These are phyloP conservation scores for Loripinus fragilis DNA, from an alignment of 2,888 invertebrate genomes.

Conservation along the genomic window DNA sequence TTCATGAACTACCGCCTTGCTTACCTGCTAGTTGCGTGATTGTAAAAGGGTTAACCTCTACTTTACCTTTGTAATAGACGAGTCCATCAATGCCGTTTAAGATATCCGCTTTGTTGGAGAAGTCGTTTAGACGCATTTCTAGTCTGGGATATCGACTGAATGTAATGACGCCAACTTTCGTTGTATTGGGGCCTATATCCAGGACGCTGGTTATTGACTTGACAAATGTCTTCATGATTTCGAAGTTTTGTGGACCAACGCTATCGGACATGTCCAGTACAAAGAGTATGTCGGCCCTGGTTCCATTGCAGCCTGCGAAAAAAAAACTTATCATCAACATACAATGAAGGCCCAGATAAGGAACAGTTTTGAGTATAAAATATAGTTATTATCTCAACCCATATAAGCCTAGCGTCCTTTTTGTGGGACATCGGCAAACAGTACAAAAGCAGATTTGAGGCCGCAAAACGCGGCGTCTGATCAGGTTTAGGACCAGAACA, in stretches of 20 bases:
- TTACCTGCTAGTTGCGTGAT: too few species aligned
- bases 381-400: too few species aligned
- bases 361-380: too few species aligned
- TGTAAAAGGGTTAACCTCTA: too few species aligned
- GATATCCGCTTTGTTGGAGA: slow-evolving; percentile 42
- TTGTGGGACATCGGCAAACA: too few species aligned
- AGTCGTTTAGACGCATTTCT: slow-evolving; percentile 52
- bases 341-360: too few species aligned
- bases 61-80: slow-evolving; percentile 47
- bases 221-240: slow-evolving; percentile 65
- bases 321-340: not conserved
- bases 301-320: slow-evolving; percentile 63
- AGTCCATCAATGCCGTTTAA: slow-evolving; percentile 41
- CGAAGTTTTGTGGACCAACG: slow-evolving; percentile 73
- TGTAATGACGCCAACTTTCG: slow-evolving; percentile 65
- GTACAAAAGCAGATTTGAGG: too few species aligned
- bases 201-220: slow-evolving; percentile 58
- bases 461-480: too few species aligned
- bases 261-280: slow-evolving; percentile 71
- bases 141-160: slow-evolving; percentile 60
- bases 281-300: slow-evolving; percentile 66
- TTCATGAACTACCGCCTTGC: too few species aligned
- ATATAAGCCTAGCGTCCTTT: too few species aligned
- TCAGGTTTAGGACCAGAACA: too few species aligned
- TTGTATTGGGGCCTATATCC: slow-evolving; percentile 59